Base-by-base conservation (phyloP, 2,797 vertebrate genomes). In the Labeo calbasu region DNA sequence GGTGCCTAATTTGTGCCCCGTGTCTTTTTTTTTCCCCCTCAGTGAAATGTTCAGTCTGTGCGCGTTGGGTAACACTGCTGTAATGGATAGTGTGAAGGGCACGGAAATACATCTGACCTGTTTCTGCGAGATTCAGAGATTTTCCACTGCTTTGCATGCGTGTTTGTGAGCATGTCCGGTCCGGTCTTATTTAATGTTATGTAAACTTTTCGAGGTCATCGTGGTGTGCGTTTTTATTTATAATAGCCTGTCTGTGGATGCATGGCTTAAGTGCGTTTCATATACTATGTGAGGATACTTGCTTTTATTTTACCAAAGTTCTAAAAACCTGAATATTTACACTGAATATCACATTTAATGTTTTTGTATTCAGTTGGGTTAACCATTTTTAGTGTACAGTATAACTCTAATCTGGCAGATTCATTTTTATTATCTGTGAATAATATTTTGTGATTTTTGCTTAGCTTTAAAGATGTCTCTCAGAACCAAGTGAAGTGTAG, bases 111-210 rank as follows among this genome's bases (percentile, higher is more conserved):
- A 68, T n/a, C 48, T 76, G 77, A 80, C 55, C 63, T 40, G 87
- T 86, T 86, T 83, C 28, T 85, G 83, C 90, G 86, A 83, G 88
- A 89, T 86, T 83, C 71, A 75, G 86, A 84, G 79, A 55, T 76
- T 90, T 88, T 84, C 84, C 84, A 82, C 69, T 90, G 88, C 79
- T 84, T 61, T 79, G 53, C 25, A 59, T 81, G 53, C 70, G 79
- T 72, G 72, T 82, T n/a, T 79, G 68, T 51, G 43, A n/a, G 55
- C 69, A 23, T 72, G 68, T 63, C 15, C n/a, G 46, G 40, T 28
- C 23, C 11, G 13, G 68, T 51, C n/a, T 32, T 17, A 50, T 65
- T 63, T 21, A 28, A 65, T 50, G 15, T 13, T 32, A 61, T 21
- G 5, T 28, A 65, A 46, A 78, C 17, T 7, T 43, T 40, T 14